Base-by-base conservation (phyloP, 92 coral and sea anemone genomes). In the Heliopora coerulea region DNA sequence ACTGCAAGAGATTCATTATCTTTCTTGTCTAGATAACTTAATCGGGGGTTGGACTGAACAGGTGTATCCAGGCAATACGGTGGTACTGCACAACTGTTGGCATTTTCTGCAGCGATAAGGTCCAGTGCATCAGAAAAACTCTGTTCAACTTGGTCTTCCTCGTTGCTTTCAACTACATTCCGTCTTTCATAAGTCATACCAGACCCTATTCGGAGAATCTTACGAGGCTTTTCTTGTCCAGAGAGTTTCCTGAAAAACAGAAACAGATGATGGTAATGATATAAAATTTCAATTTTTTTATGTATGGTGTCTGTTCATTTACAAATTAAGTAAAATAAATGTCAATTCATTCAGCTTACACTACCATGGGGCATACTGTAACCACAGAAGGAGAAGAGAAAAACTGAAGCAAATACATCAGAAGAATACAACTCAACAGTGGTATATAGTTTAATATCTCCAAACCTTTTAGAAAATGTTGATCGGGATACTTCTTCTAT, bases 211-310 rank as follows among this genome's bases (percentile, higher is more conserved):
- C 57, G 31, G 31, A 70, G 64, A 17, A 70, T 39, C 54, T 70
- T 70, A 50, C 77, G 62, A 17, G 77, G 77, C 58, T 70, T 70
- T 17, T 70, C 77, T 58, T 26, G 63, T 0, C 77, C 48, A 18
- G 62, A 54, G 10, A 52, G 50, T 54, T 70, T 70, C 28, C 77
- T 70, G 63, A 9, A 26, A 70, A 54, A 8, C n/a, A n/a, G n/a
- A 0, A 13, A 6, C 2, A 46, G 52, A 15, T 8, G 7, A 46
- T 3, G 15, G 52, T 37, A 37, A 37, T 37, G 42, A 37, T n/a
- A n/a, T n/a, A n/a, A n/a, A n/a, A n/a, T n/a, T n/a, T n/a, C n/a
- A n/a, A n/a, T n/a, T n/a, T n/a, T n/a, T n/a, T n/a, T n/a, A n/a
- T n/a, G n/a, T n/a, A n/a, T n/a, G n/a, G n/a, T n/a, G n/a, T n/a